These are phyloP conservation scores for Myiotriccus ornatus DNA, from an alignment of 2,797 vertebrate genomes.

Conservation along the genomic window DNA sequence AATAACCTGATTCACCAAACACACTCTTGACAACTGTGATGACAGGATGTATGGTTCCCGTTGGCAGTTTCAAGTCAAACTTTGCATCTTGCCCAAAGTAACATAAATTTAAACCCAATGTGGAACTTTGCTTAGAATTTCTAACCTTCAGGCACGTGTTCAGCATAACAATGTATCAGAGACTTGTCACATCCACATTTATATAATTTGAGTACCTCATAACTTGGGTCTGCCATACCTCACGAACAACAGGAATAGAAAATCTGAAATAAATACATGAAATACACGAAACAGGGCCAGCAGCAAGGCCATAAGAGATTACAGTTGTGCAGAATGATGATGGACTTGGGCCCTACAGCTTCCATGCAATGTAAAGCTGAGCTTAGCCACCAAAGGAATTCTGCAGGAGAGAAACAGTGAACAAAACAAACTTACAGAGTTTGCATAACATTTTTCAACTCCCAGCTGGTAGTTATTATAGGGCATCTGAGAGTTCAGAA, in stretches of 20 bases:
- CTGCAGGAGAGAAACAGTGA: neutral
- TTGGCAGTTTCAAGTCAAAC: neutral
- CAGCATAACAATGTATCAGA: neutral
- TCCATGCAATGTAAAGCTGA: neutral
- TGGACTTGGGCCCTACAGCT: neutral
- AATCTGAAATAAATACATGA: neutral
- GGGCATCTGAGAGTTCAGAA: neutral
- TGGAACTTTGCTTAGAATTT: neutral
- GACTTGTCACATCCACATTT: neutral
- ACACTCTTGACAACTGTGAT: neutral
- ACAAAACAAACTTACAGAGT: neutral
- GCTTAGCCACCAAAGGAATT: neutral
- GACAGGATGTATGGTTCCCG: neutral
- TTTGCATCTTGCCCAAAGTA: neutral
- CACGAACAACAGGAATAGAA: neutral
- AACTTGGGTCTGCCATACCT: neutral
- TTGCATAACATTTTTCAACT: neutral
- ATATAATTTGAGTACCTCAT: neutral
- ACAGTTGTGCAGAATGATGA: neutral
- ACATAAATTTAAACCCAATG: neutral
- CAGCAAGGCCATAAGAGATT: neutral
- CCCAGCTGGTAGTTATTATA: neutral
- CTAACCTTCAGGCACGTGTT: neutral
- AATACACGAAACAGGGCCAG: neutral
- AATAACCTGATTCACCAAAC: neutral